Evolutionary conservation across 2,888 invertebrate genomes (phyloP), one percentile per base, ranked within the genome.

Genomic region (Caenorhabditis sp.): DNA sequence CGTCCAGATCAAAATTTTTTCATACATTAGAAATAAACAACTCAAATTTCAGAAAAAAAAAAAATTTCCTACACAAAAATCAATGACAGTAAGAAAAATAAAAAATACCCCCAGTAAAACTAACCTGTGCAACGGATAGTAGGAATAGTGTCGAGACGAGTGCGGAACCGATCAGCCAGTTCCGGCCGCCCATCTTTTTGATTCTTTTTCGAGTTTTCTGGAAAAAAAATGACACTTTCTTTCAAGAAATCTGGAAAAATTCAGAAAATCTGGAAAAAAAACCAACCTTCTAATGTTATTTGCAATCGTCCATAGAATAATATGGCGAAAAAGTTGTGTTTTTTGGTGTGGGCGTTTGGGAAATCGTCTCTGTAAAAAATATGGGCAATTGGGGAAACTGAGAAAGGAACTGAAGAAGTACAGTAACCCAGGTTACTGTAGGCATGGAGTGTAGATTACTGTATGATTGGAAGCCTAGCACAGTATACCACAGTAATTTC

Each of bases 71-170:
- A 25, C 10, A 25, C 21, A 53, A 53, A 53, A 57, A 57, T 26
- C 5, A 4, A 1, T 17, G 31, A 57, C 20, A 36, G 36, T 58
- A 20, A 36, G 1, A 27, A 17, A 43, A 25, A 23, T 3, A 26
- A 14, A 26, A 56, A 31, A n/a, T 17, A 10, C 5, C 10, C 1
- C 26, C 4, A 10, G n/a, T 12, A n/a, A 56, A 31, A 56, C 20
- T 27, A 20, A 68, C 72, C 72, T 72, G 72, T 31, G 72, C 67
- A 61, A 72, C 57, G n/a, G 43, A 53, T n/a, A 62, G n/a, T 61
- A 65, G 17, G 10, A 72, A 38, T 10, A 72, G 36, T 38, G 71
- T 67, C 21, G 67, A 67, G 67, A 72, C 65, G 67, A 68, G 36
- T 20, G 67, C 65, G 54, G 68, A 67, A 59, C 68, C 61, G 64